Evolutionary conservation across 2,113 vertebrate species (phyloP).

Genomic region (Toxostoma redivivum): DNA sequence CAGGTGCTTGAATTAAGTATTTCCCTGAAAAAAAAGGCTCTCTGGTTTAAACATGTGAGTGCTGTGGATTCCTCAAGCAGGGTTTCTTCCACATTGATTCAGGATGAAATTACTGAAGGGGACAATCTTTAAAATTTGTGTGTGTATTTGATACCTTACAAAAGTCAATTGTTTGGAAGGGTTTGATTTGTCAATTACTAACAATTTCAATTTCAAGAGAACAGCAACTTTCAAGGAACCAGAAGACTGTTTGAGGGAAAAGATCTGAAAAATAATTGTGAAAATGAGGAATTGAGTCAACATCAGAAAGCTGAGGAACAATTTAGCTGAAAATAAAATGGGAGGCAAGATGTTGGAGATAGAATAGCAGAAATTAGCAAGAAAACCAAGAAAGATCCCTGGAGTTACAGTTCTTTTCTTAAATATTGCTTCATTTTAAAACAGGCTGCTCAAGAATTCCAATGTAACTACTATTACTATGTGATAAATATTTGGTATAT

Average conservation of each 20-base stretch:
- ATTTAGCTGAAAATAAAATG: background rate
- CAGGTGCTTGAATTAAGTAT: background rate
- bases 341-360: background rate
- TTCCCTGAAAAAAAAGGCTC: background rate
- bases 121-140: background rate
- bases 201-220: background rate
- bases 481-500: background rate
- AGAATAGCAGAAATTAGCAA: background rate
- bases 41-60: background rate
- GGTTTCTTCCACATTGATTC: background rate
- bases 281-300: background rate
- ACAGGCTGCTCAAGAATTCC: background rate
- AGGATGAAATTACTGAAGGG: background rate
- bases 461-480: background rate
- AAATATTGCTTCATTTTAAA: background rate
- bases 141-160: background rate
- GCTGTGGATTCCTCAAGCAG: background rate
- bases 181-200: background rate
- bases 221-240: background rate
- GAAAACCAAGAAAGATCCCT: background rate
- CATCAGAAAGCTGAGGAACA: background rate
- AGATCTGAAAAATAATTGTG: background rate
- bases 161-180: background rate
- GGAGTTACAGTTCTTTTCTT: background rate
- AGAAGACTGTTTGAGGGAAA: background rate